phyloP scores from a whole-genome alignment of 2,888 invertebrate genomes.

The Calliphora vomitoria region DNA sequence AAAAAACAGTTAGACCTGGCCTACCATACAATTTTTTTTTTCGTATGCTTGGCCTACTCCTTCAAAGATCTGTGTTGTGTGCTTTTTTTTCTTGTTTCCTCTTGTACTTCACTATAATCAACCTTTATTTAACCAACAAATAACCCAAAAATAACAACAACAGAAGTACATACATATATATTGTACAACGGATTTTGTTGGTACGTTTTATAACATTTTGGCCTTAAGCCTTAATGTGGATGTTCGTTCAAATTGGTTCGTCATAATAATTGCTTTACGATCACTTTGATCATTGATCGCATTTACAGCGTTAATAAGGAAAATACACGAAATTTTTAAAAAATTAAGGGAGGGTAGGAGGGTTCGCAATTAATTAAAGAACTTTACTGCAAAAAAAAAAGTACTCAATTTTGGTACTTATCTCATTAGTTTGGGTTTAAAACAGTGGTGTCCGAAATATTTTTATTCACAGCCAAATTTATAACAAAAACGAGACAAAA shows the following conservation, averaged over 20 bases:
- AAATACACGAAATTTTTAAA: background rate
- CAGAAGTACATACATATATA: no score
- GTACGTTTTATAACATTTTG: conserved; percentile 26
- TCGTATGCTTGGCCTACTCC: conserved; percentile 15
- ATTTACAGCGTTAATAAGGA: conserved; percentile 6
- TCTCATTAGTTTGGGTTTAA: no score
- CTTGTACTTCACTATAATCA: conserved; percentile 25
- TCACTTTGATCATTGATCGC: conserved; percentile 57
- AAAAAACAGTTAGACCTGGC: conserved; percentile 29
- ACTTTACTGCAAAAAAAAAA: background rate
- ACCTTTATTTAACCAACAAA: conserved; percentile 43
- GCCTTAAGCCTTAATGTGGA: conserved; percentile 43
- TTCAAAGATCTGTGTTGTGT: background rate
- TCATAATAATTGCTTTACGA: conserved; percentile 68
- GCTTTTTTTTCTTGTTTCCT: background rate
- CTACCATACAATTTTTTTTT: conserved; percentile 11
- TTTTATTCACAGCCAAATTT: no score
- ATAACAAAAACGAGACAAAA: no score
- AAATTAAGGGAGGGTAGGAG: background rate
- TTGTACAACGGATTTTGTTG: conserved; percentile 16
- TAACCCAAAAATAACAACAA: conserved; percentile 1
- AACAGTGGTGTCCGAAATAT: no score
- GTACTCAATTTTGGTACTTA: background rate
- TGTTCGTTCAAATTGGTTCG: conserved; percentile 59
- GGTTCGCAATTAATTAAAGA: background rate